Evolutionary conservation across 1,140 invertebrate genomes (phyloP).

Genomic region (Ectropis grisescens): DNA sequence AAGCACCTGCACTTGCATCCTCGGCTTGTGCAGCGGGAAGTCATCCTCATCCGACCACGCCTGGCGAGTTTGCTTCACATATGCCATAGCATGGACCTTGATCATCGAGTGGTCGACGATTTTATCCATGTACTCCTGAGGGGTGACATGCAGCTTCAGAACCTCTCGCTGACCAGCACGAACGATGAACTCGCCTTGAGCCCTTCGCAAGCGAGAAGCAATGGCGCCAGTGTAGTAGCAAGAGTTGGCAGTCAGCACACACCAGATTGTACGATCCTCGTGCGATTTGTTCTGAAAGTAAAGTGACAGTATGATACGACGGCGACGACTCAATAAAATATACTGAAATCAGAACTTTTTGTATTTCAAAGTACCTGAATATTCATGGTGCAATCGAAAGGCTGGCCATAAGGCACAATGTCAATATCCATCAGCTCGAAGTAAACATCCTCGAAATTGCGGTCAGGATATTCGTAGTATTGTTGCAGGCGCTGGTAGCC

Average conservation of each 20-base stretch:
- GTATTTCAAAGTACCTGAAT: constrained; percentile 75
- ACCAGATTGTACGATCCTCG: constrained; percentile 74
- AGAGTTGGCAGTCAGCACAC: constrained; percentile 73
- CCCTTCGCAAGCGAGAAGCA: constrained; percentile 75
- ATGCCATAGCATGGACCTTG: constrained; percentile 77
- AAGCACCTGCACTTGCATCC: constrained; percentile 66
- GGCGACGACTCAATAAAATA: too few species aligned
- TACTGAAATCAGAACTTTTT: too few species aligned
- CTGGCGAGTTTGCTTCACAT: constrained; percentile 77
- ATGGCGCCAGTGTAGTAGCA: constrained; percentile 81
- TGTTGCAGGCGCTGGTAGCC: constrained; percentile 72
- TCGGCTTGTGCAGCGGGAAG: constrained; percentile 76
- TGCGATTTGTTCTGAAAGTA: constrained; percentile 75
- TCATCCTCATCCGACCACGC: constrained; percentile 80
- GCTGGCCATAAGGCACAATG: constrained; percentile 74
- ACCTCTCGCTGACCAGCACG: constrained; percentile 69
- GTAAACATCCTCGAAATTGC: constrained; percentile 73
- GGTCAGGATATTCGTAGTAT: constrained; percentile 71
- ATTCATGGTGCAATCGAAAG: constrained; percentile 76
- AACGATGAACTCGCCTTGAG: constrained; percentile 73
- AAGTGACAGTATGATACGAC: too few species aligned
- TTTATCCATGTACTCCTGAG: constrained; percentile 76
- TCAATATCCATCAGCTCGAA: constrained; percentile 81
- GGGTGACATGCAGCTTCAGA: constrained; percentile 65
- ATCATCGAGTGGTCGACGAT: constrained; percentile 78